Percentiles rank a stretch among this genome's conserved stretches.
phyloP scores from a whole-genome alignment of 2,113 vertebrate species.

The Deroptyus accipitrinus region DNA sequence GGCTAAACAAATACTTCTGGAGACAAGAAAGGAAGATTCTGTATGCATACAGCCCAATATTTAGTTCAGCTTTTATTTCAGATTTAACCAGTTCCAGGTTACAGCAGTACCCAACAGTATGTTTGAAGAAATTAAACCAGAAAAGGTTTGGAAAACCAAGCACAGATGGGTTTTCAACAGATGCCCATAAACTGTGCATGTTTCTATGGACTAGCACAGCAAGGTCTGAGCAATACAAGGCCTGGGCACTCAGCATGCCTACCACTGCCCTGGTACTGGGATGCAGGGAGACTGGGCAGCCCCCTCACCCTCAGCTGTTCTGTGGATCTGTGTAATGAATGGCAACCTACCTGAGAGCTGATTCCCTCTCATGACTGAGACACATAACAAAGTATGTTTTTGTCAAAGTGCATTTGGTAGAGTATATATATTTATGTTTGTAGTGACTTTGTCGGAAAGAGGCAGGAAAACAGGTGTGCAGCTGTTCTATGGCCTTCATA shows the following conservation, averaged over 20 bases:
- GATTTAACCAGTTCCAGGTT: background rate
- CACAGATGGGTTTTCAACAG: background rate
- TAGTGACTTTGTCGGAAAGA: background rate
- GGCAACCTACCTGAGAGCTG: background rate
- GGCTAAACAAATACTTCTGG: background rate
- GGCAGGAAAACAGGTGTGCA: background rate
- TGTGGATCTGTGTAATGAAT: background rate
- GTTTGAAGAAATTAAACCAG: background rate
- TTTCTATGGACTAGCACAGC: background rate
- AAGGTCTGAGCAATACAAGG: background rate
- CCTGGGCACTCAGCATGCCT: background rate
- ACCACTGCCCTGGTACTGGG: rapidly evolving
- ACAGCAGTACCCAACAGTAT: background rate
- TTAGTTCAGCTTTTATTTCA: background rate
- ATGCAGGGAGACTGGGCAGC: background rate
- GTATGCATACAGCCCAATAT: rapidly evolving
- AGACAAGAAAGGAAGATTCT: background rate
- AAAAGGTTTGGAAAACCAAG: background rate
- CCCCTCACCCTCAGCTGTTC: rapidly evolving
- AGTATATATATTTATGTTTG: background rate
- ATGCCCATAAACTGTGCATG: rapidly evolving
- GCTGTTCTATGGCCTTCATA: background rate
- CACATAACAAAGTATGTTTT: background rate
- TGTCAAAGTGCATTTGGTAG: background rate
- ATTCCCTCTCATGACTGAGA: background rate